These are phyloP conservation scores for Phymastichus coffea DNA, from an alignment of 1,140 invertebrate species.

Conservation along the genomic window DNA sequence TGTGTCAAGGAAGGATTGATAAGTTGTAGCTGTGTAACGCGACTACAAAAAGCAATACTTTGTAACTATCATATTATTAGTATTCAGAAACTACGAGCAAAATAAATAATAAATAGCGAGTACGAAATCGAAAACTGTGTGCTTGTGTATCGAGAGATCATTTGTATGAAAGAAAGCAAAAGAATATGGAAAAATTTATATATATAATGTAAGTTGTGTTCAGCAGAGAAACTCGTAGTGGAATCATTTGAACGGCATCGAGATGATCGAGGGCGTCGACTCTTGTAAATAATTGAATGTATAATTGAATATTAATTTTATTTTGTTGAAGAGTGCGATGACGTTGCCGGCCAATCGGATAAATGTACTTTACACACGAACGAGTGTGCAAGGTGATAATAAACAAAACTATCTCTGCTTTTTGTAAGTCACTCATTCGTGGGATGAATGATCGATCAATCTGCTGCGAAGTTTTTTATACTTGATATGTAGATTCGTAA, in stretches of 20 bases:
- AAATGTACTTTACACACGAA: background rate
- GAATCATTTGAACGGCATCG: background rate
- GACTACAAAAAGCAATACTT: slow-evolving; percentile 54
- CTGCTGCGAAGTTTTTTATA: slow-evolving; percentile 21
- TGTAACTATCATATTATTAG: slow-evolving; percentile 45
- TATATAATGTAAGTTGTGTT: slow-evolving; percentile 25
- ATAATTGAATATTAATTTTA: slow-evolving; percentile 22
- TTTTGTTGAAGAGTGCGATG: slow-evolving; percentile 6
- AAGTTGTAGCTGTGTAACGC: slow-evolving; percentile 32
- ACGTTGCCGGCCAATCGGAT: slow-evolving; percentile 11
- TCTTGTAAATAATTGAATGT: slow-evolving; percentile 25
- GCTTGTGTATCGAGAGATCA: background rate
- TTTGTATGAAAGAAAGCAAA: slow-evolving; percentile 1
- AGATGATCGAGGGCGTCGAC: slow-evolving; percentile 14
- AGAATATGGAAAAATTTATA: slow-evolving; percentile 15
- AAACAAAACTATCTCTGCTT: background rate
- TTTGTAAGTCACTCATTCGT: slow-evolving; percentile 6
- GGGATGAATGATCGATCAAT: background rate
- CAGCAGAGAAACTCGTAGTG: background rate
- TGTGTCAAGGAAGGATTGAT: slow-evolving; percentile 14
- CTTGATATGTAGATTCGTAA: slow-evolving; percentile 5
- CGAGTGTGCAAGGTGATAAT: slow-evolving; percentile 12
- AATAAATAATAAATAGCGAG: slow-evolving; percentile 7
- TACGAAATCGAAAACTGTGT: slow-evolving; percentile 10
- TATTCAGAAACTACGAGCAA: slow-evolving; percentile 18